Percentiles rank a stretch among this genome's conserved stretches.
These are phyloP conservation scores for Burhinus bistriatus DNA, from an alignment of 2,113 vertebrate genomes.

Conservation along the genomic window DNA sequence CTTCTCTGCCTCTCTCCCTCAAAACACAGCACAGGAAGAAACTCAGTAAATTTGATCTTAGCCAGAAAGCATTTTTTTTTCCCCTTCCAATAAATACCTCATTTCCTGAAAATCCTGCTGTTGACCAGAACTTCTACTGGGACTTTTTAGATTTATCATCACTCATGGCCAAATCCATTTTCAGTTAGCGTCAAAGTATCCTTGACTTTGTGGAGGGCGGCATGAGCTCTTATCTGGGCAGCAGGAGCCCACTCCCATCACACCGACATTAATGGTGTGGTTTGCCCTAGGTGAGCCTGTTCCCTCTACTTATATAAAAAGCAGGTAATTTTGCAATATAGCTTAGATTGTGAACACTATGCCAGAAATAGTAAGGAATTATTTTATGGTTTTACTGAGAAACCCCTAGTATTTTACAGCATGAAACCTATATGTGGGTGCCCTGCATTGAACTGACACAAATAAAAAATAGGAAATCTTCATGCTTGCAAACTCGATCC, in stretches of 20 bases:
- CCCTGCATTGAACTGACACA: neutral
- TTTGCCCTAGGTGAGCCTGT: neutral
- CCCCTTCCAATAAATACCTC: constrained; percentile 2
- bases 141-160: constrained; percentile 5
- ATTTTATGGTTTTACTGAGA: neutral
- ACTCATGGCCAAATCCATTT: neutral
- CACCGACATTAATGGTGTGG: neutral
- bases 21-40: constrained; percentile 17
- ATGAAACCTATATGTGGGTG: fast-evolving
- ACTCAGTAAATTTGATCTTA: constrained; percentile 18
- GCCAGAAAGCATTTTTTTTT: neutral
- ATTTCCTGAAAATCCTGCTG: constrained; percentile 36
- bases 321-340: neutral
- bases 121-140: neutral
- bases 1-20: neutral
- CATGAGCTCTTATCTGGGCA: neutral
- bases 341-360: neutral
- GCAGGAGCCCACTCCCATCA: neutral
- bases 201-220: neutral
- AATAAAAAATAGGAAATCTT: neutral
- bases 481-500: neutral
- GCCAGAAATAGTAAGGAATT: neutral
- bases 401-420: neutral
- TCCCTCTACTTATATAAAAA: neutral
- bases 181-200: neutral